Percentiles rank a stretch among this genome's conserved stretches.
phyloP scores from a whole-genome alignment of 2,113 vertebrate species.

The Cryptotis parvus region DNA sequence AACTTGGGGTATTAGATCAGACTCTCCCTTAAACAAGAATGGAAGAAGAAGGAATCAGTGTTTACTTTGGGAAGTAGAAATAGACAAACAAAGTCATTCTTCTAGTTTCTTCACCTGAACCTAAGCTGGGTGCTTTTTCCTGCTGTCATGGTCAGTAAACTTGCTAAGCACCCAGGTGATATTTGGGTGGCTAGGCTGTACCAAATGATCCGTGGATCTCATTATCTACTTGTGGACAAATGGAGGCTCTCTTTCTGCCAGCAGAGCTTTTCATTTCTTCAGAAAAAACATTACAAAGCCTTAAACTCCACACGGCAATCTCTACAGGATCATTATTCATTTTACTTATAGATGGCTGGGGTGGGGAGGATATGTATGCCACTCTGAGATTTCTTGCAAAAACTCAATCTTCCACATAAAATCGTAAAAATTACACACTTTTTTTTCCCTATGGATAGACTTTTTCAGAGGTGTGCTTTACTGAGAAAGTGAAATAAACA shows the following conservation, averaged over 20 bases:
- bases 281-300: conserved; percentile 36
- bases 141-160: conserved; percentile 16
- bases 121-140: background rate
- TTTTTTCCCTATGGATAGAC: background rate
- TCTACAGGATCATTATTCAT: conserved; percentile 64
- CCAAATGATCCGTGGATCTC: conserved; percentile 62
- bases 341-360: background rate
- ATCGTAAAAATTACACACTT: conserved; percentile 18
- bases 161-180: conserved; percentile 68
- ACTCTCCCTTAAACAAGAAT: conserved; percentile 45
- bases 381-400: conserved; percentile 46
- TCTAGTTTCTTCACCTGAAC: background rate
- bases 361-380: conserved; percentile 16
- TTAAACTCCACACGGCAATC: conserved; percentile 42
- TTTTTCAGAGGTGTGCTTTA: conserved; percentile 59
- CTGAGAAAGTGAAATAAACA: conserved; percentile 38
- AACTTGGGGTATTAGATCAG: background rate
- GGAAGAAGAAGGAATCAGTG: background rate
- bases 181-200: conserved; percentile 63
- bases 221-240: conserved; percentile 50
- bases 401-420: conserved; percentile 38
- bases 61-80: conserved; percentile 2
- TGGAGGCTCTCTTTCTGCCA: background rate
- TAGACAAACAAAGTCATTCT: conserved; percentile 21
- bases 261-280: background rate